Conservation (phyloP, 2,888 invertebrate species). For the Antitype chi region DNA sequence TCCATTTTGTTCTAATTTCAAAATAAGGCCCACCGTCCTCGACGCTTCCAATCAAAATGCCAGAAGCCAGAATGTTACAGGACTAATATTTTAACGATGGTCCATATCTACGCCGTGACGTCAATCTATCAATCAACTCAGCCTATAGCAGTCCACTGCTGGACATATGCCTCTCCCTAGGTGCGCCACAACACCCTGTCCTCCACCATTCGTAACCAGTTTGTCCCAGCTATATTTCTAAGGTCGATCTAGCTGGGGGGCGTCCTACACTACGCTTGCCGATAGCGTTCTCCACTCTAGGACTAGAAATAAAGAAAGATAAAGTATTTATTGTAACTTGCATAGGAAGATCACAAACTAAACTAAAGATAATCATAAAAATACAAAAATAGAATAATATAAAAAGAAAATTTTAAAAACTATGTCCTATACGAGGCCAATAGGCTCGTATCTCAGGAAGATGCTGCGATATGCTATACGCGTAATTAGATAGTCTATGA, state of each 20-base stretch:
- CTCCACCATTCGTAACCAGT: background rate
- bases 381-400: too few relatives aligned
- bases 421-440: too few relatives aligned
- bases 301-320: too few relatives aligned
- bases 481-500: background rate
- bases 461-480: background rate
- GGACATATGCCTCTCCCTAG: background rate
- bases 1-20: constrained; percentile 27
- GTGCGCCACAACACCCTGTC: background rate
- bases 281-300: background rate
- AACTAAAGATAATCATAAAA: too few relatives aligned
- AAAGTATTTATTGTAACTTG: too few relatives aligned
- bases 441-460: too few relatives aligned
- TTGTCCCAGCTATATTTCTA: background rate
- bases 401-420: too few relatives aligned
- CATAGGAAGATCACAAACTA: too few relatives aligned
- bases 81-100: background rate
- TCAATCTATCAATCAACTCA: background rate
- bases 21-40: background rate
- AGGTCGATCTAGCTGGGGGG: background rate
- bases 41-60: background rate
- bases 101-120: background rate
- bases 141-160: too few relatives aligned
- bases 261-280: too few relatives aligned
- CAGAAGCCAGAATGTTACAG: background rate